Percentiles rank a stretch among this genome's conserved stretches.
phyloP scores from a whole-genome alignment of 2,888 invertebrate genomes.

The Epinotia bilunana region DNA sequence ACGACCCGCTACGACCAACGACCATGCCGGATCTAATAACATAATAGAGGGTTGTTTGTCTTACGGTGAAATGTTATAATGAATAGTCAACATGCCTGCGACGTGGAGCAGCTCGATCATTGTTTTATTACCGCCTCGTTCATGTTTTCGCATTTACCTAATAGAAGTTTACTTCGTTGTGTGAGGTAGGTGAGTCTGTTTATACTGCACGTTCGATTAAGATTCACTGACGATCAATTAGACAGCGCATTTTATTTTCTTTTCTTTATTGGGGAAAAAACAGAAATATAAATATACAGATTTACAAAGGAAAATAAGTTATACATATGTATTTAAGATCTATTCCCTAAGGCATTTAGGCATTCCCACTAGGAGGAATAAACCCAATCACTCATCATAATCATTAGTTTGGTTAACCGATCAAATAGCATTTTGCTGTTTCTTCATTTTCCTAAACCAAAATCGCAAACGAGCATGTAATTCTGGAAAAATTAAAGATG shows the following conservation, averaged over 20 bases:
- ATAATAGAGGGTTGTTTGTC: slow-evolving; percentile 72
- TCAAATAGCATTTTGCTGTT: not conserved
- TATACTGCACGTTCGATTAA: not conserved
- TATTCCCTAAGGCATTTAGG: no score
- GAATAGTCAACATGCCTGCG: slow-evolving; percentile 77
- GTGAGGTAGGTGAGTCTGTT: not conserved
- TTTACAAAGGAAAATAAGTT: no score
- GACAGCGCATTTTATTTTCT: no score
- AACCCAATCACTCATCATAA: not conserved
- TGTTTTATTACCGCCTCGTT: slow-evolving; percentile 60
- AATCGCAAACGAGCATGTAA: not conserved
- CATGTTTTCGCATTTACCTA: slow-evolving; percentile 27
- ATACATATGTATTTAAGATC: no score
- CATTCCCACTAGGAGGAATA: no score
- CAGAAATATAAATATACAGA: no score
- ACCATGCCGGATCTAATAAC: slow-evolving; percentile 75
- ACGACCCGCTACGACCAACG: slow-evolving; percentile 63
- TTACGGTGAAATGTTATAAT: slow-evolving; percentile 77
- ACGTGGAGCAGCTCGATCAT: slow-evolving; percentile 65
- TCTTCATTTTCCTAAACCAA: not conserved
- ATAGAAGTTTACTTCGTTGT: slow-evolving; percentile 9
- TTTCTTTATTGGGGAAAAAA: no score
- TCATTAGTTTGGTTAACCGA: not conserved
- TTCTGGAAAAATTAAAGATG: not conserved
- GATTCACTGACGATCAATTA: not conserved